phyloP scores from a whole-genome alignment of 2,888 invertebrate species.

The Ectemnius continuus region DNA sequence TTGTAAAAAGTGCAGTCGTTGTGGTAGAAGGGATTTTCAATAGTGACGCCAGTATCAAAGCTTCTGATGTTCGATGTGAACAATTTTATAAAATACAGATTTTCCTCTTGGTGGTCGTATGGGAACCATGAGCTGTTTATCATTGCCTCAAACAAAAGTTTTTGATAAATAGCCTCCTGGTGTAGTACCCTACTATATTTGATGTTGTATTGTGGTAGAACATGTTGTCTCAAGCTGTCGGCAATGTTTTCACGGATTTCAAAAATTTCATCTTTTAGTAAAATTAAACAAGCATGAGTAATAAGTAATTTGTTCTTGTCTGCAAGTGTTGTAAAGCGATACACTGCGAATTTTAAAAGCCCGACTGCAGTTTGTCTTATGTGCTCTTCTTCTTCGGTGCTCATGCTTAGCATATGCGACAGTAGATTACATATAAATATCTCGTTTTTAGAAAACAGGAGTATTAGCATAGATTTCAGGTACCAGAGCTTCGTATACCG shows the following conservation, averaged over 20 bases:
- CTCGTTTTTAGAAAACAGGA: slow-evolving; percentile 39
- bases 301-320: slow-evolving; percentile 72
- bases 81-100: slow-evolving; percentile 35
- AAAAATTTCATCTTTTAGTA: slow-evolving; percentile 81
- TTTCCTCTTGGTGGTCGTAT: slow-evolving; percentile 2
- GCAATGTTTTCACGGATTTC: slow-evolving; percentile 78
- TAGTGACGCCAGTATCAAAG: slow-evolving; percentile 13
- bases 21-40: slow-evolving; percentile 80
- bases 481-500: slow-evolving; percentile 18
- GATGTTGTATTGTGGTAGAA: slow-evolving; percentile 19
- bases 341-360: slow-evolving; percentile 52
- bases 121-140: slow-evolving; percentile 10
- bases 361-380: slow-evolving; percentile 58
- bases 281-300: slow-evolving; percentile 77
- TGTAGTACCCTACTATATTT: slow-evolving; percentile 25
- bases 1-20: slow-evolving; percentile 79
- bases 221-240: slow-evolving; percentile 38
- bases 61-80: slow-evolving; percentile 38
- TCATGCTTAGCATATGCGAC: slow-evolving; percentile 20
- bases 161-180: slow-evolving; percentile 45
- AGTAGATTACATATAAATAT: slow-evolving; percentile 28
- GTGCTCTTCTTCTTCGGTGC: slow-evolving; percentile 54
- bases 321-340: slow-evolving; percentile 41
- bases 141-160: slow-evolving; percentile 32
- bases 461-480: slow-evolving; percentile 34